phyloP scores from a whole-genome alignment of 2,113 vertebrate species.

The Columbina picui region DNA sequence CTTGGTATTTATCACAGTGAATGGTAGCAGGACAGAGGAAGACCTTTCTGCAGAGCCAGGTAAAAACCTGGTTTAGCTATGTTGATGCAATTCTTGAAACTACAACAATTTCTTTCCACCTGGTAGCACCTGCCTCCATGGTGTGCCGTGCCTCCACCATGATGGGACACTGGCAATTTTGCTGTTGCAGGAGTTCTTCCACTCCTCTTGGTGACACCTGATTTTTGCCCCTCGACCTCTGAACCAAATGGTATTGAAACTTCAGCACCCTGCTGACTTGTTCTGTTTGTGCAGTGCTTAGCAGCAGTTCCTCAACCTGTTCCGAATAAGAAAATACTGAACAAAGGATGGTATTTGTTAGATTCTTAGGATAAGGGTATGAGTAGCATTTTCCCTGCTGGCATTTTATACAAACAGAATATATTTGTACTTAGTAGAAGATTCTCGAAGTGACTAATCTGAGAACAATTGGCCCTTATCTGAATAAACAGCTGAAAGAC shows the following conservation, averaged over 20 bases:
- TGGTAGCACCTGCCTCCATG: background rate
- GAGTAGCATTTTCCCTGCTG: background rate
- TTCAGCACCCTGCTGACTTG: background rate
- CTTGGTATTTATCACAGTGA: background rate
- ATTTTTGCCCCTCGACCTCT: background rate
- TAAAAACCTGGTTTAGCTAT: background rate
- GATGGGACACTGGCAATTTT: accelerated
- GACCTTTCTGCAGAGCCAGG: background rate
- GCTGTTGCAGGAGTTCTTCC: background rate
- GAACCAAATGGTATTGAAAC: background rate
- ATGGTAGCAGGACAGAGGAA: background rate
- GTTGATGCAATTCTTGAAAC: background rate
- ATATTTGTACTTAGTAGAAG: background rate
- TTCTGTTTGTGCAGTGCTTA: background rate
- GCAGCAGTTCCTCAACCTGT: background rate
- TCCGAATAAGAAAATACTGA: background rate
- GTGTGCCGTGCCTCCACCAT: background rate
- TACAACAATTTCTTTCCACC: background rate
- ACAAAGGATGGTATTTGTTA: background rate
- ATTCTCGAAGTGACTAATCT: background rate
- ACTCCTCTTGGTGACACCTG: background rate
- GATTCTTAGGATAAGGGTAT: background rate
- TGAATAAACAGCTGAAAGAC: background rate
- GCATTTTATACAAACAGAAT: background rate
- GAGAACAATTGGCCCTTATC: background rate